Base-by-base conservation (phyloP, 2,797 vertebrate species). In the Gymnothorax reevesii region DNA sequence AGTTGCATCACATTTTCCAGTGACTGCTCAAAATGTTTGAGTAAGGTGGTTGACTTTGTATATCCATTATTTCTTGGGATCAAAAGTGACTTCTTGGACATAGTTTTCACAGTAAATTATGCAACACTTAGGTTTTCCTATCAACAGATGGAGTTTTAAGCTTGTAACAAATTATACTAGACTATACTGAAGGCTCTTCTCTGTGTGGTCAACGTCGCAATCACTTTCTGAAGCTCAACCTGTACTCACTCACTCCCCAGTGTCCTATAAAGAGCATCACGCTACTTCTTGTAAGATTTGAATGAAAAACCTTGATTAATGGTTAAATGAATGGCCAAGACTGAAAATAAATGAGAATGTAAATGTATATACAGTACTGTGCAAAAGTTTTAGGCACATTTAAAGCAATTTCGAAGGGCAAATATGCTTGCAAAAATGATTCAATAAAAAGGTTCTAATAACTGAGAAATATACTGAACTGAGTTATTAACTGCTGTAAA, bases 341-440 rank as follows among this genome's bases (percentile, higher is more conserved):
- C 22, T 73, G 57, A 85, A 85, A 57, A 57, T 84, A 42, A 62
- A 85, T 84, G 69, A 85, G 84, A 86, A 84, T 22, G 52, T 49
- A 66, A 42, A 42, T 42, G 33, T 42, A 42, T 42, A 42, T 42
- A 42, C 33, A 42, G 33, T 42, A 42, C 33, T 42, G 33, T 42
- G 33, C 33, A 42, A 42, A 42, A 42, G 33, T 42, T 42, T 42
- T 42, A 42, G 33, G 33, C 33, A 42, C 33, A 42, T 42, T 42
- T 42, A 42, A 42, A 42, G 33, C 33, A 42, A 42, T 42, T 42
- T 42, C 33, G 33, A 1, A 42, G 33, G 33, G 33, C 2, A 42
- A 42, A 42, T 42, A 42, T 42, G 33, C 33, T 42, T 42, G 33
- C 33, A 42, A 42, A 42, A 42, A 42, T 42, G 33, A 42, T 42